Percentiles rank a stretch among this genome's conserved stretches.
Conservation (phyloP, 2,113 vertebrate genomes). For the Dinomys branickii region DNA sequence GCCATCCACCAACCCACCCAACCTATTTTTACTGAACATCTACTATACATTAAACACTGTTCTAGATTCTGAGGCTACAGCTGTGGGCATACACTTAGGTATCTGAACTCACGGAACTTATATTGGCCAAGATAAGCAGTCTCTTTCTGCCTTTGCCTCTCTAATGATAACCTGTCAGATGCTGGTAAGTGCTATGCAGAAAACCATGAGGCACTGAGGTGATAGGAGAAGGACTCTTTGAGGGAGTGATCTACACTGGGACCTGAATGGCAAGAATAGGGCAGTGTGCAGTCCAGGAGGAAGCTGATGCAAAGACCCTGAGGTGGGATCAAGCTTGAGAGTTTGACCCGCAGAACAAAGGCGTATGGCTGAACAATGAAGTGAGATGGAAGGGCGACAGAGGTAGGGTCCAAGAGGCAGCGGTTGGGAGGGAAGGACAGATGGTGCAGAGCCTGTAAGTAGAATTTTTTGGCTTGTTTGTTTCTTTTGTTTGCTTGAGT, state of each 20-base stretch:
- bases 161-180: not conserved
- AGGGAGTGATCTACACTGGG: no score
- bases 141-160: no score
- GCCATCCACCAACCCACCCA: not conserved
- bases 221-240: not conserved
- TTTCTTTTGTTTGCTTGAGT: not conserved
- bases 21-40: no score
- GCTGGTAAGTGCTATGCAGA: not conserved
- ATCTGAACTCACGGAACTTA: not conserved
- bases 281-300: not conserved
- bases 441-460: accelerated
- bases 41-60: not conserved
- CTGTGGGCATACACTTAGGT: not conserved
- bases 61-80: not conserved
- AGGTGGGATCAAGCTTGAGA: not conserved
- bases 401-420: not conserved
- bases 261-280: not conserved
- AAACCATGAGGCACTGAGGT: not conserved
- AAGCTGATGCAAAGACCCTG: not conserved
- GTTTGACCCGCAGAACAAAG: not conserved
- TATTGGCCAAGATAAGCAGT: not conserved
- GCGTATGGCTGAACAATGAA: not conserved
- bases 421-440: not conserved
- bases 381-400: not conserved
- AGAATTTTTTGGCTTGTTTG: not conserved